A percentile compares a stretch with the other conserved stretches of the same genome.
These are phyloP conservation scores for Anas capensis DNA, from an alignment of 2,797 vertebrate species.

Conservation along the genomic window DNA sequence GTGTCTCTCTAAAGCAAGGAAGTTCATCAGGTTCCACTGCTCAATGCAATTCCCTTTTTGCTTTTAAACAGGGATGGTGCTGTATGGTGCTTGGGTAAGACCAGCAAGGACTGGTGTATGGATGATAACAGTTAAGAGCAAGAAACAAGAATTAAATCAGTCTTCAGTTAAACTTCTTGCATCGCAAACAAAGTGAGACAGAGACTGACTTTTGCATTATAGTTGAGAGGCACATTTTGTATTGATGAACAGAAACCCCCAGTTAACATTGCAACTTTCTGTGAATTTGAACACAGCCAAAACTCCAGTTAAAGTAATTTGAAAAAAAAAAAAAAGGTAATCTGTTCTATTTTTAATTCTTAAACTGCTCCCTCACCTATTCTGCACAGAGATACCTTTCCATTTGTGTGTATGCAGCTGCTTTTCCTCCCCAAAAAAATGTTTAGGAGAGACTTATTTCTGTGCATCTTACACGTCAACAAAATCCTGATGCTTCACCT, in stretches of 20 bases:
- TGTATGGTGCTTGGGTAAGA: not conserved
- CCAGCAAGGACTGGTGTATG: not conserved
- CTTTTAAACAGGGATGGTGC: not conserved
- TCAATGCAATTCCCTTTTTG: not conserved
- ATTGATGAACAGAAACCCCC: not conserved
- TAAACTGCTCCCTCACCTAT: not conserved
- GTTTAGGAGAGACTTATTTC: not conserved
- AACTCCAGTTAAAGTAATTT: not conserved
- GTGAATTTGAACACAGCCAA: not conserved
- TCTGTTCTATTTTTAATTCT: not conserved
- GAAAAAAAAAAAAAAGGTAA: not conserved
- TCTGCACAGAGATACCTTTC: not conserved
- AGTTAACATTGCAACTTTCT: not conserved
- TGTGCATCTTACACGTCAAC: not conserved
- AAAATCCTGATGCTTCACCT: not conserved
- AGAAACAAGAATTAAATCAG: not conserved
- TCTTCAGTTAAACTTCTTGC: not conserved
- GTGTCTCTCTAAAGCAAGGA: not conserved
- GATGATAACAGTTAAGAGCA: not conserved
- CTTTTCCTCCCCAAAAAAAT: not conserved
- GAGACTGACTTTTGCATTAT: not conserved
- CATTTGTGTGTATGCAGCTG: not conserved
- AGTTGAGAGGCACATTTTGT: conserved; percentile 39
- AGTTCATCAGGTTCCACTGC: not conserved
- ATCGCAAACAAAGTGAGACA: not conserved